Base-by-base conservation (phyloP, 1,140 invertebrate species). In the Acromyrmex heyeri region DNA sequence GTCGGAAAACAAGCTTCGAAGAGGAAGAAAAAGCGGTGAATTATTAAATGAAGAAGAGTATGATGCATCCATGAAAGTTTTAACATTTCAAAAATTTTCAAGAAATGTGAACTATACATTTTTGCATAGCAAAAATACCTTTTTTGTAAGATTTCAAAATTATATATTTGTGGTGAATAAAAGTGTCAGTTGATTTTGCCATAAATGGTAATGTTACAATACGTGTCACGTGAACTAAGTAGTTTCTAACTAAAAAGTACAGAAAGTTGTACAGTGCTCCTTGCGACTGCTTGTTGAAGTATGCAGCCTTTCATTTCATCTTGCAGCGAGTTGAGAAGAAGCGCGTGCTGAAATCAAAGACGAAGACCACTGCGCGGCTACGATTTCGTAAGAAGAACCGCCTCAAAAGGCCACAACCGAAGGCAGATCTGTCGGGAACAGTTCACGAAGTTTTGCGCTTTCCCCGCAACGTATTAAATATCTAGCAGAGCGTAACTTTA, bases 371-470 rank as follows among this genome's bases (percentile, higher is more conserved):
- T 69, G 38, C 77, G 77, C 48, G 77, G 77, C n/a, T 53, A 61
- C 61, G 77, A 79, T 72, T 82, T 82, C 67, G 65, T 82, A 59
- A 73, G 69, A 83, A 75, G 55, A 83, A 82, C 67, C 79, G 69
- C 79, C 34, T 55, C 69, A 61, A 73, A 83, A 83, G 79, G 69
- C 55, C 72, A 27, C 67, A 27, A 82, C 67, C 67, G 34, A 82
- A 61, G 79, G 67, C 78, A 81, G 78, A 81, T 55, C 79, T 73
- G 79, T 73, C 78, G 67, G n/a, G 53, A 72, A 72, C 78, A 82
- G 78, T 82, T 44, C 12, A 18, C 44, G 18, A 83, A 83, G 79
- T 75, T 83, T 83, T 50, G 69, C 69, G 57, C 55, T 83, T 83
- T 44, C 30, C 44, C 44, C 55, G 38, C 69, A 75, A 61, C 38